Percentiles rank a stretch among this genome's conserved stretches.
These are phyloP conservation scores for Caretta caretta DNA, from an alignment of 2,113 vertebrate genomes.

Conservation along the genomic window DNA sequence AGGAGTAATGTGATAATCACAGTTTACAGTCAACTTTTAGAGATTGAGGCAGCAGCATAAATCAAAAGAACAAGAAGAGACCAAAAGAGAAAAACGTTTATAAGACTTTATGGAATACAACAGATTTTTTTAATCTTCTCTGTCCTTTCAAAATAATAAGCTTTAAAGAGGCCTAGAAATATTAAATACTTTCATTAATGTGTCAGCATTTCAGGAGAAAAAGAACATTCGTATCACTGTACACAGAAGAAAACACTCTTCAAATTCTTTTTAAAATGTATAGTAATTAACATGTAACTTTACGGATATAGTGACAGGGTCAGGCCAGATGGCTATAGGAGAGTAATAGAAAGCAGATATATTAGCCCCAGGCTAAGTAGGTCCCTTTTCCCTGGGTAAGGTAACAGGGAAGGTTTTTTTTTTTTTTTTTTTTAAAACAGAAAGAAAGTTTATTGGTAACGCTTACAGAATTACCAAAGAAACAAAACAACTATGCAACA, in stretches of 20 bases:
- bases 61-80: neutral
- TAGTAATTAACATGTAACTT: neutral
- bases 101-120: neutral
- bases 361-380: too few relatives aligned
- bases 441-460: too few relatives aligned
- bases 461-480: too few relatives aligned
- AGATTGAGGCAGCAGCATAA: neutral
- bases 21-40: neutral
- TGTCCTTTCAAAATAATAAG: neutral
- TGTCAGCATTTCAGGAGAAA: neutral
- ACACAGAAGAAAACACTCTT: neutral
- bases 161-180: neutral
- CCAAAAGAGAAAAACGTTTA: neutral
- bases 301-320: too few relatives aligned
- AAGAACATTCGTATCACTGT: neutral
- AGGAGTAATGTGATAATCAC: neutral
- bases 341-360: too few relatives aligned
- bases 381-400: too few relatives aligned
- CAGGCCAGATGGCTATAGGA: too few relatives aligned
- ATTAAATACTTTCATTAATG: neutral
- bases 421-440: too few relatives aligned
- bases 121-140: neutral
- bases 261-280: neutral
- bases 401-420: too few relatives aligned
- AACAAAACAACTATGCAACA: too few relatives aligned